A percentile compares a stretch with the other conserved stretches of the same genome.
These are phyloP conservation scores for Mastacembelus armatus DNA, from an alignment of 2,797 vertebrate species.

Conservation along the genomic window DNA sequence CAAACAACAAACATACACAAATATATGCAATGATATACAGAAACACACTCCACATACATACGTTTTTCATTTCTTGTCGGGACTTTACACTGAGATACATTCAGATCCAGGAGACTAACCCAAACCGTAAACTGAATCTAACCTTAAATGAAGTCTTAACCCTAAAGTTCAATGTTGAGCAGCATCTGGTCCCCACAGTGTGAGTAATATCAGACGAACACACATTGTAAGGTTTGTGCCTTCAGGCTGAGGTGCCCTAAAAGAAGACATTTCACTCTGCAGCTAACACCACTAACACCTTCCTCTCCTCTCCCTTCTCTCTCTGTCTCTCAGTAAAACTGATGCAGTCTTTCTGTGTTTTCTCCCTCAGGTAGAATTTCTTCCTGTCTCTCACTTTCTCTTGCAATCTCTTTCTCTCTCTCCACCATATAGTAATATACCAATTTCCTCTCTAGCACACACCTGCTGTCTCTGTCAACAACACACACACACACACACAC, in stretches of 20 bases:
- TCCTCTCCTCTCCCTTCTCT: conserved; percentile 22
- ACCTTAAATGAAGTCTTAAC: no score
- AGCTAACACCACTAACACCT: conserved; percentile 37
- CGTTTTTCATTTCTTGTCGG: no score
- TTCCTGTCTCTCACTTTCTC: conserved; percentile 27
- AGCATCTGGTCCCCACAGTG: no score
- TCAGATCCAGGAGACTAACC: no score
- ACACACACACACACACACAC: conserved; percentile 5
- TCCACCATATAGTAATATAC: conserved; percentile 48
- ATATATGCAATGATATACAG: not conserved
- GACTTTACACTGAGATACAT: no score
- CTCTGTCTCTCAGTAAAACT: conserved; percentile 33
- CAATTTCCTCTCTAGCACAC: conserved; percentile 47
- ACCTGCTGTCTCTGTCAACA: conserved; percentile 42
- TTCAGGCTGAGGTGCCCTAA: conserved; percentile 35
- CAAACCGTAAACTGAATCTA: no score
- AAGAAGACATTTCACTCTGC: conserved; percentile 52
- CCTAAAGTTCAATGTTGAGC: no score
- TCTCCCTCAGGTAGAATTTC: conserved; percentile 38
- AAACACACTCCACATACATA: no score
- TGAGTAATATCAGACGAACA: not conserved
- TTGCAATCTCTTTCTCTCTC: conserved; percentile 30
- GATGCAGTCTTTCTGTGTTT: conserved; percentile 54
- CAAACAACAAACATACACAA: not conserved
- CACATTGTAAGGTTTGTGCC: conserved; percentile 22